Evolutionary conservation across 2,797 vertebrate species (phyloP).

Genomic region (Adelosebastes latens): DNA sequence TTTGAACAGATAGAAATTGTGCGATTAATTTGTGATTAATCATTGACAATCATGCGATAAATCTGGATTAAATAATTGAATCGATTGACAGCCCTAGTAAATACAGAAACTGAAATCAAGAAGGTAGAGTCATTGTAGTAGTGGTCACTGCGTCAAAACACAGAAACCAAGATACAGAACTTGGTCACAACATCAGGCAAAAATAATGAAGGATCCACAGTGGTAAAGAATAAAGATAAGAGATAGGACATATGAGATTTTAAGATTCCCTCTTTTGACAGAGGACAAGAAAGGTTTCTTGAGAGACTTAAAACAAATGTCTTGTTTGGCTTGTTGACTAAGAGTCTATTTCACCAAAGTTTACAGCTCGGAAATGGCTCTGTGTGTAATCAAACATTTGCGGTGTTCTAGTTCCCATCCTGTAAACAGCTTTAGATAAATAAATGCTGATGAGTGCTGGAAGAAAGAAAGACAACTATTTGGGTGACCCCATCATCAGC

Average conservation of each 20-base stretch:
- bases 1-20: too few species aligned
- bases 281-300: not conserved
- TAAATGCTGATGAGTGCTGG: slow-evolving; percentile 34
- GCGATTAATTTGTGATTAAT: too few species aligned
- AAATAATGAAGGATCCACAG: not conserved
- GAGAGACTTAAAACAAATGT: not conserved
- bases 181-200: not conserved
- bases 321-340: not conserved
- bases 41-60: too few species aligned
- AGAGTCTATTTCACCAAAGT: slow-evolving; percentile 5
- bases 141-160: not conserved
- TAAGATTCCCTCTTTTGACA: not conserved
- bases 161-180: not conserved
- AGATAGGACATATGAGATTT: not conserved
- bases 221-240: not conserved
- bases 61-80: too few species aligned
- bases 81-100: too few species aligned
- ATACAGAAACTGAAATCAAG: not conserved
- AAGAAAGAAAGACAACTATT: slow-evolving; percentile 13
- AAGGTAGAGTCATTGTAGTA: not conserved
- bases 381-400: slow-evolving; percentile 27
- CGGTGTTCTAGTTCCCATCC: slow-evolving; percentile 6
- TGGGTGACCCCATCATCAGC: slow-evolving; percentile 17
- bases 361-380: not conserved
- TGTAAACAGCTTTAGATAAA: slow-evolving; percentile 64